Evolutionary conservation across 2,113 vertebrate species (phyloP), one percentile per base, ranked within the genome.

Genomic region (Dasyornis broadbenti): DNA sequence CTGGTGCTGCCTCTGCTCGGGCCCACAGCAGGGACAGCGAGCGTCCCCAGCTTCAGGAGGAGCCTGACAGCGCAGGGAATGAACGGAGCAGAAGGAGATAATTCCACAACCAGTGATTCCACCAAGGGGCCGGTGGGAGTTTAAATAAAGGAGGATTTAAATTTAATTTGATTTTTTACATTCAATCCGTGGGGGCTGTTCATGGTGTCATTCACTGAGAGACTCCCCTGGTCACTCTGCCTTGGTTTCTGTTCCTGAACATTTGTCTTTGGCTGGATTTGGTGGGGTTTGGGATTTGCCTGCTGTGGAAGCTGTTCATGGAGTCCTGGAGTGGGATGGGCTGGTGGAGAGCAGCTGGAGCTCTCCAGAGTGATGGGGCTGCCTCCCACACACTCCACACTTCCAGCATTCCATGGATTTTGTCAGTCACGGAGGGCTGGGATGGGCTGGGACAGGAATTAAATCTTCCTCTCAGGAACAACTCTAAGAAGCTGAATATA

Each of bases 101-200:
- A 66, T 21, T 7, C 13, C 15, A 15, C 53, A 69, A 85, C 90
- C n/a, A n/a, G n/a, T n/a, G n/a, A n/a, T n/a, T n/a, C n/a, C n/a
- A n/a, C n/a, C 10, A 10, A 57, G 31, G 44, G 47, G 42, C 40
- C 3, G 1, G 5, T 3, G 1, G 3, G 76, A 88, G 81, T 80
- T 89, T 61, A 84, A 91, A 68, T 35, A 60, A 71, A 75, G 53
- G 49, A 89, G n/a, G n/a, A n/a, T n/a, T n/a, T n/a, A n/a, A n/a
- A n/a, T n/a, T n/a, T n/a, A n/a, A n/a, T n/a, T n/a, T n/a, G n/a
- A n/a, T n/a, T n/a, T n/a, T n/a, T n/a, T n/a, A 44, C 44, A 57
- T 64, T 42, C 56, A 71, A 57, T 76, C 73, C 60, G 77, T 23
- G 23, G 53, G 18, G 26, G 30, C 11, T 64, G 6, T 81, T 70